Percentiles rank a stretch among this genome's conserved stretches.
Conservation (phyloP, 2,888 invertebrate genomes). For the Xiphydria camelus region DNA sequence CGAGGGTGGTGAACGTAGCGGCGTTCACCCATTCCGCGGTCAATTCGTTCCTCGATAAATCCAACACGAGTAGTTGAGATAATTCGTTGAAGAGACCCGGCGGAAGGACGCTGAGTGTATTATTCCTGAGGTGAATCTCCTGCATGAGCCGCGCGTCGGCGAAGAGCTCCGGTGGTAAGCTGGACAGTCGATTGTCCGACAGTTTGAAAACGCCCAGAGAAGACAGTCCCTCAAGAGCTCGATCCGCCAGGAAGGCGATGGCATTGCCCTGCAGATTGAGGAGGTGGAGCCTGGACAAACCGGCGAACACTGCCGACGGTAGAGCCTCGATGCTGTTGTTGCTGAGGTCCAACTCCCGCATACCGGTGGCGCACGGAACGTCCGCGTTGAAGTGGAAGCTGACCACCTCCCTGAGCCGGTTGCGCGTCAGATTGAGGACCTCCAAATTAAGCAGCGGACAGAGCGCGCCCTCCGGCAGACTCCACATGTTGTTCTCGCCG, state of each 20-base stretch:
- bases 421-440: slow-evolving; percentile 77
- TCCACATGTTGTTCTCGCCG: slow-evolving; percentile 80
- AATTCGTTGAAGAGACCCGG: slow-evolving; percentile 79
- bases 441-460: slow-evolving; percentile 77
- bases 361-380: slow-evolving; percentile 71
- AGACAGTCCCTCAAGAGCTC: slow-evolving; percentile 75
- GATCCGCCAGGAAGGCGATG: slow-evolving; percentile 74
- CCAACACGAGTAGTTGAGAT: slow-evolving; percentile 73
- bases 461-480: slow-evolving; percentile 74
- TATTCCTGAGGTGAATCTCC: slow-evolving; percentile 81
- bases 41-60: slow-evolving; percentile 78
- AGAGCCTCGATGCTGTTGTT: slow-evolving; percentile 78
- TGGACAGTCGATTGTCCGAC: slow-evolving; percentile 78
- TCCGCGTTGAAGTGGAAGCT: slow-evolving; percentile 72
- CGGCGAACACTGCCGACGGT: slow-evolving; percentile 73
- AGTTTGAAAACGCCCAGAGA: slow-evolving; percentile 75
- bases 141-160: slow-evolving; percentile 76
- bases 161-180: slow-evolving; percentile 81
- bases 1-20: slow-evolving; percentile 76
- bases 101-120: slow-evolving; percentile 78
- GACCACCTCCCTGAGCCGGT: slow-evolving; percentile 75
- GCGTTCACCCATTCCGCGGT: slow-evolving; percentile 83
- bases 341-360: slow-evolving; percentile 74
- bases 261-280: slow-evolving; percentile 78
- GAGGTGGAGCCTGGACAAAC: slow-evolving; percentile 71